These are phyloP conservation scores for Metridium senile DNA, from an alignment of 92 coral and sea anemone genomes.

Conservation along the genomic window DNA sequence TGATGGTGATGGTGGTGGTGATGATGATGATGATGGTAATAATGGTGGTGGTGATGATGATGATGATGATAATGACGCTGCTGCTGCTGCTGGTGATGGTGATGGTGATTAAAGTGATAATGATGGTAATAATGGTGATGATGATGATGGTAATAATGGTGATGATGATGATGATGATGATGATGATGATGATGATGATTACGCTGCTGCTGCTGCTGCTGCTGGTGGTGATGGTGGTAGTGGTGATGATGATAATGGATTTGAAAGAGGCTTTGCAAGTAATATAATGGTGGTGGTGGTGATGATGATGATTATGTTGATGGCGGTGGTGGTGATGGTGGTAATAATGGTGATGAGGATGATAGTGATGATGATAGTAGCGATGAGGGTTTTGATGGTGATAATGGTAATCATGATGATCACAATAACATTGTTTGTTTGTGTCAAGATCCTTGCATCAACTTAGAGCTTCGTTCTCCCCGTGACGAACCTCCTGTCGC, in stretches of 20 bases:
- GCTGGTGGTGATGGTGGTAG: not conserved
- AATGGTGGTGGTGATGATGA: not conserved
- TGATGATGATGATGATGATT: not conserved
- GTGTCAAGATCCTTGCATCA: constrained; percentile 83
- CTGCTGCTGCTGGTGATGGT: not conserved
- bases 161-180: not conserved
- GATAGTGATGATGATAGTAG: not conserved
- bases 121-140: not conserved
- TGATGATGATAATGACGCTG: not conserved
- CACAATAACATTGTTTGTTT: not conserved
- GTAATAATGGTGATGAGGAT: not conserved
- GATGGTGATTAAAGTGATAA: not conserved
- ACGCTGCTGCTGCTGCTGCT: not conserved
- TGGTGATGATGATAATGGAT: not conserved
- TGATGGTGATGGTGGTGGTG: not conserved
- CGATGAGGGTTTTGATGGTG: not conserved
- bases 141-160: not conserved
- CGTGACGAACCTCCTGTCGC: constrained; percentile 91
- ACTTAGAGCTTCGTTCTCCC: constrained; percentile 79
- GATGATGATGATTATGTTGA: not conserved
- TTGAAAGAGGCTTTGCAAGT: no score
- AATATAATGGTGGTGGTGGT: not conserved
- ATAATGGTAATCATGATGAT: not conserved
- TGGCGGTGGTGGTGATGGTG: not conserved
- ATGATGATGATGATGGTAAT: not conserved